Conservation (phyloP, 1,140 invertebrate species). For the Anastrepha ludens region DNA sequence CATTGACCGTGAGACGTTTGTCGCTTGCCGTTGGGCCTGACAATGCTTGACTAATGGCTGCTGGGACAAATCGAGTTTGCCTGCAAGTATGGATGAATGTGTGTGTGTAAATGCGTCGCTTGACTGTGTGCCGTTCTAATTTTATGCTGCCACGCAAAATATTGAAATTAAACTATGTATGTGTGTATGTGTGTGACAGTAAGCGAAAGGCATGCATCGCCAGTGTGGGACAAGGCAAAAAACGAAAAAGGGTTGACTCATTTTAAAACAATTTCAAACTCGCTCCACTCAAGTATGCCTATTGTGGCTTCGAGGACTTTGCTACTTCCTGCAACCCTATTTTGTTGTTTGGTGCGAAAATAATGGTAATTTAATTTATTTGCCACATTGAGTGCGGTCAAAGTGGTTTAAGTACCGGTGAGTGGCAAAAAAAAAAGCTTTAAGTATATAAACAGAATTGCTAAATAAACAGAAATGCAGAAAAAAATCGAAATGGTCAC, state of each 20-base stretch:
- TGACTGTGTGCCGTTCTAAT: background rate
- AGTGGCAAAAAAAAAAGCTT: conserved; percentile 11
- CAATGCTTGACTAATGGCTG: conserved; percentile 27
- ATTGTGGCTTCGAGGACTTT: background rate
- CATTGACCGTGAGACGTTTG: conserved; percentile 14
- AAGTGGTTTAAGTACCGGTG: conserved; percentile 29
- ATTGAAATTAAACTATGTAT: background rate
- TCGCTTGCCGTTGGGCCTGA: background rate
- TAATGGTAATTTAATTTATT: conserved; percentile 49
- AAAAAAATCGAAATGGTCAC: background rate
- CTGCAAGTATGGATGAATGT: background rate
- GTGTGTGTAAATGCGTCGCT: no score
- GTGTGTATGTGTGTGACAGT: no score
- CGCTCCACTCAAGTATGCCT: background rate
- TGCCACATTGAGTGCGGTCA: conserved; percentile 39
- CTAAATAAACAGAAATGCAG: background rate
- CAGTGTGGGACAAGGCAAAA: background rate
- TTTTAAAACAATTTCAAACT: background rate
- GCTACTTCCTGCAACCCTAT: background rate
- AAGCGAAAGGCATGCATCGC: no score
- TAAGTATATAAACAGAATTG: background rate
- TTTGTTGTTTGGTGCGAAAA: conserved; percentile 28
- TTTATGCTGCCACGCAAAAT: background rate
- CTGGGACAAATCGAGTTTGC: background rate
- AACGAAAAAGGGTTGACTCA: conserved; percentile 1